Evolutionary conservation across 1,140 invertebrate genomes (phyloP), one percentile per base, ranked within the genome.

Genomic region (Anoplolepis gracilipes): DNA sequence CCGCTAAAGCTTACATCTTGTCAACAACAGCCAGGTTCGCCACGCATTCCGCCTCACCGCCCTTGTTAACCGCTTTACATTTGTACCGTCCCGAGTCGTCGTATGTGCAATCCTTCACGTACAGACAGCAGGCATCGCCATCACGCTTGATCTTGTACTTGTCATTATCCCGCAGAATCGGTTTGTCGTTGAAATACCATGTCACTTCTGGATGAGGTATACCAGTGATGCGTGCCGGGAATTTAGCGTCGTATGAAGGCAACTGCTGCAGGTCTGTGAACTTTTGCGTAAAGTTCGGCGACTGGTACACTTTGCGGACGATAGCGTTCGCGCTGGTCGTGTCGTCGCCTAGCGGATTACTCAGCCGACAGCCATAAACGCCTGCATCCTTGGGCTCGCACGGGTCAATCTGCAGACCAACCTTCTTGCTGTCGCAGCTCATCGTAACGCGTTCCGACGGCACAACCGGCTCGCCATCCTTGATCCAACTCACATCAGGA

Each of bases 191-290:
- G 92, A 96, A 97, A 91, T 96, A 97, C 98, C 98, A 99, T 0
- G 96, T 95, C 8, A 99, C 95, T 8, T 98, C 97, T 0, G 99
- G 99, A 75, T 96, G 95, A 0, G 99, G 99, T 53, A 99, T 96
- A 11, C 98, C 99, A 36, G 96, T 97, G 4, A 99, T 97, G 7
- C 97, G 96, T 4, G 97, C 97, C 0, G 97, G 95, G 92, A 98
- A 97, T 92, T 98, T 98, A 28, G 97, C 97, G 92, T 98, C 97
- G 88, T 96, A 96, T 19, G 95, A 96, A 11, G 97, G 97, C 13
- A 98, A 90, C 96, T 99, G 98, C 91, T 99, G 97, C 28, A 98
- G 94, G 93, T 99, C 98, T 0, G 96, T 96, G 90, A 99, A 98
- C 84, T 96, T 97, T 92, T 98, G 98, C 0, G 97, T 96, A 94